Percentiles rank a stretch among this genome's conserved stretches.
These are phyloP conservation scores for Anguilla obscura DNA, from an alignment of 2,797 vertebrate species.

Conservation along the genomic window DNA sequence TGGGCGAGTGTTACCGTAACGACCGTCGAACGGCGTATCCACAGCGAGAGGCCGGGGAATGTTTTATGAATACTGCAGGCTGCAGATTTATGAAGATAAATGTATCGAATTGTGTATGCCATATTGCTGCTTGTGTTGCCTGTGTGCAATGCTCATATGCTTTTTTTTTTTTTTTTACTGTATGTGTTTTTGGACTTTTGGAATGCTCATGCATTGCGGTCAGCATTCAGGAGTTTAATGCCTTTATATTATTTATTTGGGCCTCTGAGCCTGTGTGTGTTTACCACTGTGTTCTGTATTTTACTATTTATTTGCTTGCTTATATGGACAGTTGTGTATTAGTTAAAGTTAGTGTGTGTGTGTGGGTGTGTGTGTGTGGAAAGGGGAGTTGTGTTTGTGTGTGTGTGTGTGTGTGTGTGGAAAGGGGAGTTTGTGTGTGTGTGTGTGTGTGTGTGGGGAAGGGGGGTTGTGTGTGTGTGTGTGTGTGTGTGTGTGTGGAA, in stretches of 20 bases:
- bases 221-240: conserved; percentile 29
- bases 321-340: background rate
- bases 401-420: conserved; percentile 28
- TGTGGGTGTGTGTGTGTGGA: background rate
- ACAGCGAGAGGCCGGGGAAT: background rate
- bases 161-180: background rate
- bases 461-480: conserved; percentile 53
- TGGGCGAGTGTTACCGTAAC: background rate
- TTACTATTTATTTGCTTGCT: background rate
- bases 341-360: background rate
- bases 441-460: conserved; percentile 25
- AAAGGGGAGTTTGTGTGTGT: conserved; percentile 47
- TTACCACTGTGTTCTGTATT: conserved; percentile 1
- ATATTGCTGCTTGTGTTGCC: background rate
- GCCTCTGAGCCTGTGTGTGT: conserved; percentile 31
- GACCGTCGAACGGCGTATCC: background rate
- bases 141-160: background rate
- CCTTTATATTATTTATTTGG: conserved; percentile 40
- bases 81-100: conserved; percentile 10
- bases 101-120: background rate
- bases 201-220: background rate
- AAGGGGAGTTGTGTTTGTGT: conserved; percentile 38
- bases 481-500: conserved; percentile 29
- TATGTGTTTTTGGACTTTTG: background rate
- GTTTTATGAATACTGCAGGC: conserved; percentile 8